phyloP scores from a whole-genome alignment of 2,113 vertebrate species.

The Tonatia bakeri region DNA sequence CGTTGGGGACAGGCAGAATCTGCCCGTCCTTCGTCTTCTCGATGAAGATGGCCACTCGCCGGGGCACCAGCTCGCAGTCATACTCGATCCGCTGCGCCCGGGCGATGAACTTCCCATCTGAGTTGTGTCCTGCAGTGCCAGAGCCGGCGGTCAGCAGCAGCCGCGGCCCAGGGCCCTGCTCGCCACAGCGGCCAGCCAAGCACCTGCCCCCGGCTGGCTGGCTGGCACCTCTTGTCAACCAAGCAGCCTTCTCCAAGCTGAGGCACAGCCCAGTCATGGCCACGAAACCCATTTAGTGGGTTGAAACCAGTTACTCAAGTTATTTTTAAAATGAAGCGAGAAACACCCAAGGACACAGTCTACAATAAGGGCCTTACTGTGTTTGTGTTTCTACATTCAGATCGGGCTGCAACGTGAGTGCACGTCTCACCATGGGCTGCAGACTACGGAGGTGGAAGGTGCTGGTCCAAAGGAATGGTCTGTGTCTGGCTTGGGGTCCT shows the following conservation, averaged over 20 bases:
- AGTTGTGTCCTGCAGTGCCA: conserved; percentile 89
- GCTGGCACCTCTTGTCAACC: neutral
- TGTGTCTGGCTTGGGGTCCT: too few species aligned
- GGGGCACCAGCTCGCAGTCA: conserved; percentile 94
- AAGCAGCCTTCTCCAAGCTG: rapidly evolving
- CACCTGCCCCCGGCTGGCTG: neutral
- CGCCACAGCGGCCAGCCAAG: neutral
- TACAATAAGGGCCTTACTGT: rapidly evolving
- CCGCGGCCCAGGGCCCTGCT: rapidly evolving
- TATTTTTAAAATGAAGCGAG: neutral
- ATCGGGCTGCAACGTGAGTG: rapidly evolving
- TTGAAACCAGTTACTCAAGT: neutral
- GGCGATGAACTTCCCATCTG: conserved; percentile 96
- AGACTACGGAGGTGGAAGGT: too few species aligned
- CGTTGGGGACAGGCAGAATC: conserved; percentile 92
- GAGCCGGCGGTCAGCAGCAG: neutral
- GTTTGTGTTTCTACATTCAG: rapidly evolving
- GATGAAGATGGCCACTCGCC: conserved; percentile 95
- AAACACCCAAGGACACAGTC: neutral
- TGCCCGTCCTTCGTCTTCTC: conserved; percentile 98
- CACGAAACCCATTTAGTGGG: rapidly evolving
- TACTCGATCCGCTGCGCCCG: conserved; percentile 96
- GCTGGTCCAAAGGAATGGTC: neutral
- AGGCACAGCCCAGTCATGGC: neutral
- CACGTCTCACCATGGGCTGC: neutral